Evolutionary conservation across 1,140 invertebrate genomes (phyloP).

Genomic region (Delia radicum): DNA sequence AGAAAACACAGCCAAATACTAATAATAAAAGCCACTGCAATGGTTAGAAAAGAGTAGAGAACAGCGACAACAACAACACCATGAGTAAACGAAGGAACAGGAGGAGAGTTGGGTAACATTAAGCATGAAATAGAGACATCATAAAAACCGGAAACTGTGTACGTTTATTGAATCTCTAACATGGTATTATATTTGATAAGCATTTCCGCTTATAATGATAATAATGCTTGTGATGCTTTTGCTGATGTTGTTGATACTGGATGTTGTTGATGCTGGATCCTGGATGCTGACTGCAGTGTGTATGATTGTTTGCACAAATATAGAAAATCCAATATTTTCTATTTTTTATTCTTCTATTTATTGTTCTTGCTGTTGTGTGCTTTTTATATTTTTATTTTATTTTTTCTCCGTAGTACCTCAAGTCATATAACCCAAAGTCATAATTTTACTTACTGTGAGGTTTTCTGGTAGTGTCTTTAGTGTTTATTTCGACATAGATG

Average conservation of each 20-base stretch:
- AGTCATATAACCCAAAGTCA: neutral
- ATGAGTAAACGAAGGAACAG: neutral
- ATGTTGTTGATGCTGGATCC: neutral
- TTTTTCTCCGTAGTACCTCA: neutral
- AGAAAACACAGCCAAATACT: neutral
- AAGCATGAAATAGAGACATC: neutral
- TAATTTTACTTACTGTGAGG: neutral
- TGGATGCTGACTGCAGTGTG: neutral
- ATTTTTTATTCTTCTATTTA: neutral
- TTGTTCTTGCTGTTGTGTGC: neutral
- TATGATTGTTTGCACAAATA: neutral
- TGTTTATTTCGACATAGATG: too few species aligned
- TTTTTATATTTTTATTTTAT: neutral
- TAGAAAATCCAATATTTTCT: neutral
- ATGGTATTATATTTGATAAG: neutral
- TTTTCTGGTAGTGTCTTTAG: too few species aligned
- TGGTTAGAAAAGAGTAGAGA: neutral
- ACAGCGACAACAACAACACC: neutral
- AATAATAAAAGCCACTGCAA: neutral
- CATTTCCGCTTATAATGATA: neutral
- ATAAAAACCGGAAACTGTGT: conserved; percentile 1
- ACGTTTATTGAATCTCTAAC: conserved; percentile 4
- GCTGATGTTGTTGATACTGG: neutral
- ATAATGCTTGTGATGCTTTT: neutral
- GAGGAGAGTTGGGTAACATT: neutral